Evolutionary conservation across 2,113 vertebrate species (phyloP).

Genomic region (Craseonycteris thonglongyai): DNA sequence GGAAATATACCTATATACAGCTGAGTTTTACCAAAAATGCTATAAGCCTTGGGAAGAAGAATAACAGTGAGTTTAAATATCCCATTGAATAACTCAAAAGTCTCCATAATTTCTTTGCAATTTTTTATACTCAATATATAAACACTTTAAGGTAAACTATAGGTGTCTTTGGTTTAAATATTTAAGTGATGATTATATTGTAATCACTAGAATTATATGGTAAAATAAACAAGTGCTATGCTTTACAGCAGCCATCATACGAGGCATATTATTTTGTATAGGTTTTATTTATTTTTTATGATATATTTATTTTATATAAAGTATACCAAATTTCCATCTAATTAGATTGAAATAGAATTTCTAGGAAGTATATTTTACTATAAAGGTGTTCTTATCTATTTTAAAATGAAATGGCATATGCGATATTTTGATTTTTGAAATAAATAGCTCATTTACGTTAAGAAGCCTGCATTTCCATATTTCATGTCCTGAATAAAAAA

Average conservation of each 20-base stretch:
- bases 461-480: background rate
- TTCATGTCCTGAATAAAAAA: background rate
- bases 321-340: background rate
- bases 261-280: background rate
- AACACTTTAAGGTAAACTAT: background rate
- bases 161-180: background rate
- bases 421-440: background rate
- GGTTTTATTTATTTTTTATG: background rate
- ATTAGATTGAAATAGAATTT: background rate
- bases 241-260: background rate
- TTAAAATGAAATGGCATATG: slow-evolving; percentile 16
- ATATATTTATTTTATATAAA: background rate
- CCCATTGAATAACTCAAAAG: background rate
- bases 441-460: background rate
- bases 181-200: background rate
- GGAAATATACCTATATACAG: background rate
- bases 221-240: background rate
- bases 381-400: background rate
- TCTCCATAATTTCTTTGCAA: background rate
- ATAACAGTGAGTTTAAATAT: background rate
- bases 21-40: background rate
- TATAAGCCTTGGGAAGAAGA: background rate
- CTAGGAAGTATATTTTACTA: background rate
- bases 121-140: background rate
- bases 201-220: background rate